Evolutionary conservation across 2,113 vertebrate genomes (phyloP), one percentile per base, ranked within the genome.

Genomic region (Ceyx margarethae): DNA sequence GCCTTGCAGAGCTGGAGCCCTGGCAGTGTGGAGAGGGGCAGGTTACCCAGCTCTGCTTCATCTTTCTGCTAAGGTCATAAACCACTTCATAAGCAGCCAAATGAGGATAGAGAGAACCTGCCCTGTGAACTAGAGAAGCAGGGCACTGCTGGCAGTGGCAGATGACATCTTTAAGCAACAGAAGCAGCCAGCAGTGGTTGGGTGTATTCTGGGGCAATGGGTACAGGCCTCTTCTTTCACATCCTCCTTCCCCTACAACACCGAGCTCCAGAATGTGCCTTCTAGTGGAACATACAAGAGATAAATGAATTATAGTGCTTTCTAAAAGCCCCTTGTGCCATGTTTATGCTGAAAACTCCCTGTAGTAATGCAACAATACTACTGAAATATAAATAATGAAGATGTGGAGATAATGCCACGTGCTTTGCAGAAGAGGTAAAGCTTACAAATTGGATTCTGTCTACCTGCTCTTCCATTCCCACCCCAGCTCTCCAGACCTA

Each of bases 11-110:
- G 74, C 79, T 60, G 69, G 66, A 92, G 91, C 90, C 45, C n/a
- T 86, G 85, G 81, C 81, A 73, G 69, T 37, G 74, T 71, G 7
- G 2, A 75, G 46, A 58, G 69, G 43, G 89, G 77, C 62, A 82
- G 82, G 87, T 87, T 94, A 89, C 58, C 89, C 74, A 75, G 42
- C 1, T 2, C 23, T 90, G 31, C 77, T 86, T 92, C 84, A 95
- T 90, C 92, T 76, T 91, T 94, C 87, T 89, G 73, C 94, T 84
- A 73, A 90, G 66, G 66, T 54, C 86, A 95, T 91, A 94, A 94
- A 95, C 96, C 86, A 91, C 61, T 92, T 93, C 61, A 46, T 11
- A 17, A 56, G 46, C 50, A 85, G 56, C 61, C 15, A 4, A 95
- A 91, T 16, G 35, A 67, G 60, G 61, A 94, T 20, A 87, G 78